Conservation (phyloP, 1,140 invertebrate species). For the Melanaphis sacchari region DNA sequence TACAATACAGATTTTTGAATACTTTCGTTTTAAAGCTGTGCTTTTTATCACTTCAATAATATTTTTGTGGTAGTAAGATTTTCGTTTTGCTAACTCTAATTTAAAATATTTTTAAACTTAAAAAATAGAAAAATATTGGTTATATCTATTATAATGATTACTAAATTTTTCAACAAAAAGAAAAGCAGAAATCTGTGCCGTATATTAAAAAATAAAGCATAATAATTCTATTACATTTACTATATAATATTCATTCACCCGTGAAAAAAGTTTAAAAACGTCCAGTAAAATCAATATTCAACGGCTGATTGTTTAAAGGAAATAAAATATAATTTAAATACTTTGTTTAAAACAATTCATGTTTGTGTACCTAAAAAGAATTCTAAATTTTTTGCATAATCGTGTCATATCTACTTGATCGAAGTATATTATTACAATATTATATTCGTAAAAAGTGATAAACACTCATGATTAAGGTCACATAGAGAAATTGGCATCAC, state of each 20-base stretch:
- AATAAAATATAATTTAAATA: constrained; percentile 14
- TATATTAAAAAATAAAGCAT: not conserved
- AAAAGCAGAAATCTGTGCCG: not conserved
- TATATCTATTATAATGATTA: not conserved
- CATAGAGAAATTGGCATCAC: not conserved
- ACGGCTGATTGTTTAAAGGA: not conserved
- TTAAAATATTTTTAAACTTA: not conserved
- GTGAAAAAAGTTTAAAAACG: not conserved
- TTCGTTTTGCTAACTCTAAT: not conserved
- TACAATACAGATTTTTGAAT: not conserved
- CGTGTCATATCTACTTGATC: constrained; percentile 22
- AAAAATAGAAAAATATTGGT: not conserved
- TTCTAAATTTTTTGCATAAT: not conserved
- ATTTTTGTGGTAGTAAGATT: not conserved
- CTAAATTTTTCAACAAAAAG: not conserved
- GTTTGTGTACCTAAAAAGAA: not conserved
- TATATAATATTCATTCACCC: not conserved
- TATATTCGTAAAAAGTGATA: not conserved
- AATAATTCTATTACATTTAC: not conserved
- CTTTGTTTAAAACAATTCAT: not conserved
- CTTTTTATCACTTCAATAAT: not conserved
- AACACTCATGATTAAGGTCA: not conserved
- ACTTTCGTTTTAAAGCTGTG: not conserved
- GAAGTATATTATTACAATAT: not conserved
- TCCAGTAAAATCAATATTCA: not conserved